Base-by-base conservation (phyloP, 2,113 vertebrate genomes). In the Rhinopithecus roxellana region DNA sequence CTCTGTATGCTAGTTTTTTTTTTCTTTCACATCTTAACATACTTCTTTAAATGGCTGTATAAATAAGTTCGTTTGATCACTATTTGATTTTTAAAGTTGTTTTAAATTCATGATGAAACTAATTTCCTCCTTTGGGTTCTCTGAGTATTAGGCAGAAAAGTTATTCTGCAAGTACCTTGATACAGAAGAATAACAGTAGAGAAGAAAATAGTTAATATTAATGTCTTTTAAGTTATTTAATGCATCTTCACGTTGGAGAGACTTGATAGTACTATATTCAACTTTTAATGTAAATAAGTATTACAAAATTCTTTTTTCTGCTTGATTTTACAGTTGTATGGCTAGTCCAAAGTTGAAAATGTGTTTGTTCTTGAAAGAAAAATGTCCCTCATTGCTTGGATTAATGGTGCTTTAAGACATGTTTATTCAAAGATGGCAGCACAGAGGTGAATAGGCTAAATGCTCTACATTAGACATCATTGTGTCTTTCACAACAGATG, bases 391-490 rank as follows among this genome's bases (percentile, higher is more conserved):
- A 30, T 69, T 89, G 85, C 78, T 90, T 96, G 97, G 97, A 97
- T 97, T 94, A 96, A 97, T 97, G 97, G 74, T 94, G 50, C 48
- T 82, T 94, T 69, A 89, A 93, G 97, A 96, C 88, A 77, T 98
- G 97, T 97, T 97, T 98, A 97, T 95, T 96, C 96, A 95, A 90
- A 96, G 91, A 93, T 94, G 97, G 96, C 95, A 92, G 92, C 78
- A 35, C 40, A 82, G 79, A 94, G 93, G 94, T 82, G 93, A 96
- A 16, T 8, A 87, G 96, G 92, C 40, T 96, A 67, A 92, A 72
- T 43, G 64, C 80, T 87, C 16, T 55, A 18, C 94, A 67, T 92
- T 96, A 91, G 95, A 89, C 74, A 89, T 52, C 96, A 32, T 38
- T 85, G 80, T 59, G 25, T 92, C 55, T 30, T 74, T 45, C 23